phyloP scores from a whole-genome alignment of 2,888 invertebrate species.

The Eurois occulta region DNA sequence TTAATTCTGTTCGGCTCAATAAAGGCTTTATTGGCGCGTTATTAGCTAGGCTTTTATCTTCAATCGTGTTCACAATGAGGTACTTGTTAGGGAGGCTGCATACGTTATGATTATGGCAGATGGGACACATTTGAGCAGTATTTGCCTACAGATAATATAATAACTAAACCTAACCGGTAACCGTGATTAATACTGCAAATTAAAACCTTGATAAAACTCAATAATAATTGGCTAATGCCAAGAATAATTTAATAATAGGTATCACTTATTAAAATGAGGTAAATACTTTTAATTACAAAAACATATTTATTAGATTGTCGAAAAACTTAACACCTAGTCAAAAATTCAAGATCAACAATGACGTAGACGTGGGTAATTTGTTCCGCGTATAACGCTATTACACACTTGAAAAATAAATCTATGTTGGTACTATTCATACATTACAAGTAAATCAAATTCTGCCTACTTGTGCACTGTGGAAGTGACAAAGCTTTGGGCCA shows the following conservation, averaged over 20 bases:
- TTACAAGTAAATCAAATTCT: neutral
- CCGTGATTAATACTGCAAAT: neutral
- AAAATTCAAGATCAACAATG: constrained; percentile 8
- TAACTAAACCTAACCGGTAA: neutral
- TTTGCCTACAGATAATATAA: neutral
- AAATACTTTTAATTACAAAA: neutral
- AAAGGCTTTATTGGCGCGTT: constrained; percentile 79
- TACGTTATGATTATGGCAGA: constrained; percentile 55
- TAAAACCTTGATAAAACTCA: neutral
- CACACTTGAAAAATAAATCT: neutral
- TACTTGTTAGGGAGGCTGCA: constrained; percentile 66
- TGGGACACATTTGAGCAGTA: constrained; percentile 11
- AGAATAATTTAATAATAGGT: neutral
- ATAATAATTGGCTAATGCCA: neutral
- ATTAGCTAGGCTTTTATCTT: constrained; percentile 79
- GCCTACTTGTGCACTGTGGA: neutral
- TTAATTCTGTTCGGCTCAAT: constrained; percentile 79
- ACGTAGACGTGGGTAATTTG: neutral
- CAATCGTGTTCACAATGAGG: constrained; percentile 78
- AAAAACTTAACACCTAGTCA: neutral
- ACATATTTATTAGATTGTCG: too few relatives aligned
- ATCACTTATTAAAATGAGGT: neutral
- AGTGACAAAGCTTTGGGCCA: neutral
- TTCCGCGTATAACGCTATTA: neutral
- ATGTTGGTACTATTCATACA: neutral